A percentile compares a stretch with the other conserved stretches of the same genome.
Conservation (phyloP, 2,888 invertebrate species). For the Priocnemis perturbator region DNA sequence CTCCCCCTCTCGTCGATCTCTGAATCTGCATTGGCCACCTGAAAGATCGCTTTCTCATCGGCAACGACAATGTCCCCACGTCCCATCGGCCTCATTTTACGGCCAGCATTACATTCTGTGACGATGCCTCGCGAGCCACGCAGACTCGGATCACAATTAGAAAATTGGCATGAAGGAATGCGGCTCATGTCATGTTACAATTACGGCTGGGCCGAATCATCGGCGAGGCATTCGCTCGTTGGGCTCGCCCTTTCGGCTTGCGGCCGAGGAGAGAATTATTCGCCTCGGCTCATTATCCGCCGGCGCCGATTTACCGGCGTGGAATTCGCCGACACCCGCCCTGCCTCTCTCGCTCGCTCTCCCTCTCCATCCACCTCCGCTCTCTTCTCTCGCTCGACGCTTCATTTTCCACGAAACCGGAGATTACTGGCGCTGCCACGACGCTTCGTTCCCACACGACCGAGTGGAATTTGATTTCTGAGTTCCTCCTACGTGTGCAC, state of each 20-base stretch:
- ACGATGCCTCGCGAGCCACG: no score
- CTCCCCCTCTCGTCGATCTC: no score
- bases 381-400: slow-evolving; percentile 21
- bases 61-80: no score
- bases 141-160: no score
- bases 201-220: slow-evolving; percentile 9
- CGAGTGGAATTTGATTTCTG: slow-evolving; percentile 58
- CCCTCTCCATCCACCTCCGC: slow-evolving; percentile 3
- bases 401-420: slow-evolving; percentile 57
- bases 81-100: no score
- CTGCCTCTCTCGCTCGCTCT: neutral
- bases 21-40: no score
- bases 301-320: slow-evolving; percentile 45
- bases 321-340: slow-evolving; percentile 36
- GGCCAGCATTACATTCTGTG: no score
- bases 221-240: neutral
- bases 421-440: slow-evolving; percentile 48
- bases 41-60: no score
- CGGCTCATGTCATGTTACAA: slow-evolving; percentile 3
- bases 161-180: no score
- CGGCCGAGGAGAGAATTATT: slow-evolving; percentile 41
- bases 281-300: slow-evolving; percentile 46
- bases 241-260: slow-evolving; percentile 6
- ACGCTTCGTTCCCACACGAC: slow-evolving; percentile 49
- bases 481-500: slow-evolving; percentile 40